phyloP scores from a whole-genome alignment of 2,888 invertebrate species.

The Eurytoma adleriae region DNA sequence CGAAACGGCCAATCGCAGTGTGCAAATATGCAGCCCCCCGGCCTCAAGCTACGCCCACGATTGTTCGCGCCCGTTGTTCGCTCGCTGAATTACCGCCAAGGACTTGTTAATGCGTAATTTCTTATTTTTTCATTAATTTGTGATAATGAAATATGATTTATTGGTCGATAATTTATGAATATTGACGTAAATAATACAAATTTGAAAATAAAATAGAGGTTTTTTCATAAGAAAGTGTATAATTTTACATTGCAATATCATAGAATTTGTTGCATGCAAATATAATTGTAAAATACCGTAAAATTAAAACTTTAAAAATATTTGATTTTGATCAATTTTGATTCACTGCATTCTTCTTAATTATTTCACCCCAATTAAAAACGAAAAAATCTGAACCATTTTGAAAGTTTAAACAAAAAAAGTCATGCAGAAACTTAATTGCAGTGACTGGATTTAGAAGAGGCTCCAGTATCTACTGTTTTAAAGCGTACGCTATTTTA shows the following conservation, averaged over 20 bases:
- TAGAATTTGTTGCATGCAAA: too few relatives aligned
- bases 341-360: background rate
- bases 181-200: too few relatives aligned
- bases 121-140: background rate
- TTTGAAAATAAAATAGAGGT: too few relatives aligned
- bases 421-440: too few relatives aligned
- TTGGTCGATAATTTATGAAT: too few relatives aligned
- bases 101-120: background rate
- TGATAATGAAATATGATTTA: too few relatives aligned
- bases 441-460: too few relatives aligned
- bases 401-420: too few relatives aligned
- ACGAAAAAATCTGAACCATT: background rate
- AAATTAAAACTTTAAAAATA: too few relatives aligned
- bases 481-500: too few relatives aligned
- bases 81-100: background rate
- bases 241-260: background rate
- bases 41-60: background rate
- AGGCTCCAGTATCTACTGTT: too few relatives aligned
- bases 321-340: background rate
- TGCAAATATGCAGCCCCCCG: constrained; percentile 10
- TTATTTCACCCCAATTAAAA: background rate
- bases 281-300: too few relatives aligned
- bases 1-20: background rate
- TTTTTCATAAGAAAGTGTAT: background rate
- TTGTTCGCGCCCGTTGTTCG: background rate